Evolutionary conservation across 2,797 vertebrate genomes (phyloP).

Genomic region (Fundulus diaphanus): DNA sequence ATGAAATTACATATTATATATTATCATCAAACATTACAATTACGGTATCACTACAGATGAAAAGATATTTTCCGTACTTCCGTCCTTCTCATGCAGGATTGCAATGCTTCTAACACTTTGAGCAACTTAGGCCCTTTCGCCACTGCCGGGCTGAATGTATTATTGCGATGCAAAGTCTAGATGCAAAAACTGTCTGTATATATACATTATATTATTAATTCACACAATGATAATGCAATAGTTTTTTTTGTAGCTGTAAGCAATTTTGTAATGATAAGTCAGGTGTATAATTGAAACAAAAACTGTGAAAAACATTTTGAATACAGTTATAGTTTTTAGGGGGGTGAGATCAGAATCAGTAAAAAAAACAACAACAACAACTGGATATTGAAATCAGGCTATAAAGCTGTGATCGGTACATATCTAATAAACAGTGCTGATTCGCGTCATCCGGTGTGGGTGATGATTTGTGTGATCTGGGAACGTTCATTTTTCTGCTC

Average conservation of each 20-base stretch:
- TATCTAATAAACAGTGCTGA: conserved; percentile 44
- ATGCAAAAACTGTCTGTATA: neutral
- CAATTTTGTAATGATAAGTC: neutral
- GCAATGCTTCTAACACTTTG: neutral
- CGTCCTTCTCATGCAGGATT: neutral
- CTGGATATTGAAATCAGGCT: neutral
- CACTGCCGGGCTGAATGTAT: neutral
- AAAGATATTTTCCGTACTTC: neutral
- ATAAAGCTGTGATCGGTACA: neutral
- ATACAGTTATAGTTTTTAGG: neutral
- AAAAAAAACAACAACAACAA: neutral
- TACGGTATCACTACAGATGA: neutral
- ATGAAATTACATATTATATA: no score
- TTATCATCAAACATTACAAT: neutral
- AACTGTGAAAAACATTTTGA: neutral
- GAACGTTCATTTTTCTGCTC: conserved; percentile 13
- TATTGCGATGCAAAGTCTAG: neutral
- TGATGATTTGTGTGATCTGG: conserved; percentile 37
- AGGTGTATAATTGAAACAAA: neutral
- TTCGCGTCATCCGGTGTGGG: conserved; percentile 34
- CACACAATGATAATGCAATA: neutral
- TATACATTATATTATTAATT: neutral
- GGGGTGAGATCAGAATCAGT: neutral
- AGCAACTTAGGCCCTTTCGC: neutral
- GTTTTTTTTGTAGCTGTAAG: neutral